A percentile compares a stretch with the other conserved stretches of the same genome.
Evolutionary conservation across 2,888 invertebrate species (phyloP).

Genomic region (Clistopyga incitator): DNA sequence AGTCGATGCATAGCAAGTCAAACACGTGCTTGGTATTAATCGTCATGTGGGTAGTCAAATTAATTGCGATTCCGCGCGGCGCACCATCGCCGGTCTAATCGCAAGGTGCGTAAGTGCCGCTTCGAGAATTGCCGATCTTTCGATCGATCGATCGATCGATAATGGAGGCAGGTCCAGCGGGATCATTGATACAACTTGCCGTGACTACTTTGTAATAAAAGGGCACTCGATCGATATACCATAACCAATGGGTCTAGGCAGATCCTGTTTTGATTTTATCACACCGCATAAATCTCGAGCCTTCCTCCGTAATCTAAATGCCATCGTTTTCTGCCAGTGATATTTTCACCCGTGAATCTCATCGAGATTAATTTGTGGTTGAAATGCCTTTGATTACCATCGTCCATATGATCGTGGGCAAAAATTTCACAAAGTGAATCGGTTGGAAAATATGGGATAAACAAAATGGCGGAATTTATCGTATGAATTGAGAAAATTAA

Average conservation of each 20-base stretch:
- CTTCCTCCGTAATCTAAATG: slow-evolving; percentile 8
- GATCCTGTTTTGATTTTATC: slow-evolving; percentile 4
- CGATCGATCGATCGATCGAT: slow-evolving; percentile 58
- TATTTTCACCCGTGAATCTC: neutral
- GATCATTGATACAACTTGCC: slow-evolving; percentile 73
- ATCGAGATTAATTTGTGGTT: neutral
- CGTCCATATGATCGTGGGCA: no score
- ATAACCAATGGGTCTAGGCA: neutral
- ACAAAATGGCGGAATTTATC: no score
- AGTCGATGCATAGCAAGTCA: neutral
- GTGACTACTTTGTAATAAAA: slow-evolving; percentile 73
- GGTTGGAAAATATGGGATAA: no score
- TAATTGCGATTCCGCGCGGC: slow-evolving; percentile 37
- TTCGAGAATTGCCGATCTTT: neutral
- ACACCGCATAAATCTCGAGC: neutral
- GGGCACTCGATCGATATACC: slow-evolving; percentile 66
- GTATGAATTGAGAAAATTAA: no score
- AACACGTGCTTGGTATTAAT: slow-evolving; percentile 42
- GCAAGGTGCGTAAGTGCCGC: slow-evolving; percentile 39
- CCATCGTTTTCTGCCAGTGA: neutral
- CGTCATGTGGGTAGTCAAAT: slow-evolving; percentile 51
- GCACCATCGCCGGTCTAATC: slow-evolving; percentile 38
- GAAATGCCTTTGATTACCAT: neutral
- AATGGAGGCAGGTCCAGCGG: slow-evolving; percentile 54
- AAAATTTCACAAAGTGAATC: no score